These are phyloP conservation scores for Lates japonicus DNA, from an alignment of 2,797 vertebrate genomes.

Conservation along the genomic window DNA sequence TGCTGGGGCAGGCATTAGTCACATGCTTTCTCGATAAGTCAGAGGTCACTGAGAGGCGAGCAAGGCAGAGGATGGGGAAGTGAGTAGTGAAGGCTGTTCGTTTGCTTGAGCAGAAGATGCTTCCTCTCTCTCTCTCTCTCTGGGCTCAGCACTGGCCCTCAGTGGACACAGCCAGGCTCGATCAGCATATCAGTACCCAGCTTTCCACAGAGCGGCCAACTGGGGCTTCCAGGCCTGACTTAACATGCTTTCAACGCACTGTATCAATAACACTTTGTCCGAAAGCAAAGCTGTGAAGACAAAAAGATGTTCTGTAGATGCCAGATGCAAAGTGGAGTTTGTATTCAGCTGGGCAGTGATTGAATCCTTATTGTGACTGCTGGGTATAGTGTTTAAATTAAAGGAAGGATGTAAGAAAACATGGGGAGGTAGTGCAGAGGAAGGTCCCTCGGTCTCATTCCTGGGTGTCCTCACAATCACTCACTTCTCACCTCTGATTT, in stretches of 20 bases:
- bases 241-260: constrained; percentile 66
- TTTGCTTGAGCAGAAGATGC: constrained; percentile 74
- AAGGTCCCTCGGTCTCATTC: not conserved
- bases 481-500: constrained; percentile 48
- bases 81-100: constrained; percentile 48
- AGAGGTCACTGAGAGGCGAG: not conserved
- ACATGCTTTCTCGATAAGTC: constrained; percentile 14
- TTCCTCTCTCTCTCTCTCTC: constrained; percentile 61
- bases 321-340: constrained; percentile 21
- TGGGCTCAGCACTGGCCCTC: constrained; percentile 34
- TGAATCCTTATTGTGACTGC: not conserved
- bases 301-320: constrained; percentile 38
- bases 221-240: constrained; percentile 56
- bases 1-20: constrained; percentile 26
- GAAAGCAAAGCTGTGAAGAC: constrained; percentile 21
- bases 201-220: constrained; percentile 57
- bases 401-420: not conserved
- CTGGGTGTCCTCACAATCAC: constrained; percentile 27
- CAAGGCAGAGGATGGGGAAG: constrained; percentile 21
- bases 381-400: not conserved
- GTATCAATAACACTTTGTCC: constrained; percentile 71
- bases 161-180: constrained; percentile 63
- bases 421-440: not conserved
- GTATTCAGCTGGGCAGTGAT: not conserved
- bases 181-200: constrained; percentile 81